Evolutionary conservation across 2,113 vertebrate species (phyloP).

Genomic region (Oncorhynchus keta): DNA sequence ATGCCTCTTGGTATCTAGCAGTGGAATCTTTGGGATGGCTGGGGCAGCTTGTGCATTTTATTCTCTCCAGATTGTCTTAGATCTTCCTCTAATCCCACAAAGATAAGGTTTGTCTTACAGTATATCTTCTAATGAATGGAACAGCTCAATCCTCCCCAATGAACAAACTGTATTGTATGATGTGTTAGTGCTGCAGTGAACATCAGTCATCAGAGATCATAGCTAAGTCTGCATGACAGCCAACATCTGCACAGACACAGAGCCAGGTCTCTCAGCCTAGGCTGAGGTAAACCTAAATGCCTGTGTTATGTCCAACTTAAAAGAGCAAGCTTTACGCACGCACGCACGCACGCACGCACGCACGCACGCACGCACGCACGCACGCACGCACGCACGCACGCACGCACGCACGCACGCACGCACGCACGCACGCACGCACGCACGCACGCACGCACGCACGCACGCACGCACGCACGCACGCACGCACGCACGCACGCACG

Average conservation of each 20-base stretch:
- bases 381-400: too few species aligned
- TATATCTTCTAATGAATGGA: conserved; percentile 37
- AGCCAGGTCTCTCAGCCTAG: neutral
- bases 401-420: too few species aligned
- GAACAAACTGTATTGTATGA: conserved; percentile 16
- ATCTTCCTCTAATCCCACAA: conserved; percentile 36
- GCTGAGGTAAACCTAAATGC: conserved; percentile 34
- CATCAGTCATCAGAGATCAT: conserved; percentile 36
- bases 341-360: too few species aligned
- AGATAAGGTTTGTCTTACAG: conserved; percentile 11
- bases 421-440: too few species aligned
- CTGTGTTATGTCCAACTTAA: conserved; percentile 29
- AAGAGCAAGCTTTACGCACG: conserved; percentile 32
- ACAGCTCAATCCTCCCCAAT: conserved; percentile 34
- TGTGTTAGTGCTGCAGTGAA: conserved; percentile 3
- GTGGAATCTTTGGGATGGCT: conserved; percentile 26
- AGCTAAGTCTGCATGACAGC: conserved; percentile 3
- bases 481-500: too few species aligned
- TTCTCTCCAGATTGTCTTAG: conserved; percentile 23
- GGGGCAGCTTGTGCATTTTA: conserved; percentile 16
- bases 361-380: neutral
- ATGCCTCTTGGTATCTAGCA: conserved; percentile 31
- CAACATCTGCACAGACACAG: conserved; percentile 10
- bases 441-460: too few species aligned
- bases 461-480: too few species aligned